Conservation (phyloP, 2,888 invertebrate genomes). For the Galeruca laticollis region DNA sequence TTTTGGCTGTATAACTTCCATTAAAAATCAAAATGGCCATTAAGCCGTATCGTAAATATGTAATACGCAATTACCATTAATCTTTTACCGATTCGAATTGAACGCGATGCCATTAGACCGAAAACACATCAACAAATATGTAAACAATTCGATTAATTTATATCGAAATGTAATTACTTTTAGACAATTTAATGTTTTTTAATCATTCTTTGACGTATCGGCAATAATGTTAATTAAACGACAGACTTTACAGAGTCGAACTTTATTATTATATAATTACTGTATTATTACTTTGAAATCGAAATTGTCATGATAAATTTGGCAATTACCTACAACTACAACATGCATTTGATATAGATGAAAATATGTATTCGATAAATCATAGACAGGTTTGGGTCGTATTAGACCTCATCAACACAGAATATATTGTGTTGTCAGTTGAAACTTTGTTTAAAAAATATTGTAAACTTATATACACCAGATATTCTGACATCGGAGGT, state of each 20-base stretch:
- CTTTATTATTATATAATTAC: slow-evolving; percentile 14
- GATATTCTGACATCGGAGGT: no score
- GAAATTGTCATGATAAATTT: no score
- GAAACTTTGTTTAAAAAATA: no score
- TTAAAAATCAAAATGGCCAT: neutral
- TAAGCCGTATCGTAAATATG: slow-evolving; percentile 16
- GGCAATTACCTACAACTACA: no score
- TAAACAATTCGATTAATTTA: slow-evolving; percentile 46
- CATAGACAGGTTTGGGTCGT: no score
- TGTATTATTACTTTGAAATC: no score
- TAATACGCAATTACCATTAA: slow-evolving; percentile 30
- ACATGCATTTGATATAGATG: no score
- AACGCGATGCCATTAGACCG: slow-evolving; percentile 25
- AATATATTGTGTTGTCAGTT: no score
- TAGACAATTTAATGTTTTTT: slow-evolving; percentile 41
- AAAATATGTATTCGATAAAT: no score
- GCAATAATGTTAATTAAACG: slow-evolving; percentile 36
- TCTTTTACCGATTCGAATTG: slow-evolving; percentile 30
- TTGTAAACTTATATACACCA: no score
- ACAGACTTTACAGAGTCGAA: slow-evolving; percentile 33
- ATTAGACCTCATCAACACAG: no score
- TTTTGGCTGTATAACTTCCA: neutral
- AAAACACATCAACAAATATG: slow-evolving; percentile 41
- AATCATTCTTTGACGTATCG: slow-evolving; percentile 31
- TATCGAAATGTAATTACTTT: slow-evolving; percentile 42